Percentiles rank a stretch among this genome's conserved stretches.
Evolutionary conservation across 2,888 invertebrate species (phyloP).

Genomic region (Tanypteryx hageni): DNA sequence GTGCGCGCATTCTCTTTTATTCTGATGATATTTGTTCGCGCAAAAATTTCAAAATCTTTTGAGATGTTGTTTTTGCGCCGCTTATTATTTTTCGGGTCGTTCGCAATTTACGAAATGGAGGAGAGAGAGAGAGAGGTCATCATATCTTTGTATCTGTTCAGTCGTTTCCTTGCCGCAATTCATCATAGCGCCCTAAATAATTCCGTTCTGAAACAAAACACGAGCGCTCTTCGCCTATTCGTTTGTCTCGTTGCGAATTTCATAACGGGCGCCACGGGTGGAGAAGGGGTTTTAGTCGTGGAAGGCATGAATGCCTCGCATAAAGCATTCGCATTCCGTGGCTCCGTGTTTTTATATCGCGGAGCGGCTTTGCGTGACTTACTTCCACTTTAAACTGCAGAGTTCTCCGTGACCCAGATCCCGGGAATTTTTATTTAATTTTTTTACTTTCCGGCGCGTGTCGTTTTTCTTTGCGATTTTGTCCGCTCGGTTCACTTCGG

Average conservation of each 20-base stretch:
- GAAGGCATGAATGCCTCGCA: background rate
- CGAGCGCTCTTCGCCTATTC: background rate
- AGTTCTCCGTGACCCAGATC: slow-evolving; percentile 3
- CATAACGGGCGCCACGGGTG: no score
- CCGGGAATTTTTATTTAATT: background rate
- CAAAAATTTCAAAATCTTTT: no score
- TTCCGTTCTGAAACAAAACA: background rate
- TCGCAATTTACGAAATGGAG: no score
- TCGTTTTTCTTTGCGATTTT: background rate
- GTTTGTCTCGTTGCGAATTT: background rate
- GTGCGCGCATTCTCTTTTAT: no score
- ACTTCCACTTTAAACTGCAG: background rate
- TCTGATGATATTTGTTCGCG: no score
- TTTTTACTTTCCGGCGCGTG: background rate
- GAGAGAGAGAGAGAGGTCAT: no score
- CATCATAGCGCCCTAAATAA: background rate
- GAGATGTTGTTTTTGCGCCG: no score
- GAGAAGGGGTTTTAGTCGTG: no score
- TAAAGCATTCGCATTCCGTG: background rate
- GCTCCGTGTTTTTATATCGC: background rate
- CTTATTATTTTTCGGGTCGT: no score
- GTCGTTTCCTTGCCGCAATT: background rate
- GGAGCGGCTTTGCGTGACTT: slow-evolving; percentile 9
- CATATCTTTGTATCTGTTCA: no score
- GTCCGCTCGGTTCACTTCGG: background rate